These are phyloP conservation scores for Tadarida brasiliensis DNA, from an alignment of 2,797 vertebrate genomes.

Conservation along the genomic window DNA sequence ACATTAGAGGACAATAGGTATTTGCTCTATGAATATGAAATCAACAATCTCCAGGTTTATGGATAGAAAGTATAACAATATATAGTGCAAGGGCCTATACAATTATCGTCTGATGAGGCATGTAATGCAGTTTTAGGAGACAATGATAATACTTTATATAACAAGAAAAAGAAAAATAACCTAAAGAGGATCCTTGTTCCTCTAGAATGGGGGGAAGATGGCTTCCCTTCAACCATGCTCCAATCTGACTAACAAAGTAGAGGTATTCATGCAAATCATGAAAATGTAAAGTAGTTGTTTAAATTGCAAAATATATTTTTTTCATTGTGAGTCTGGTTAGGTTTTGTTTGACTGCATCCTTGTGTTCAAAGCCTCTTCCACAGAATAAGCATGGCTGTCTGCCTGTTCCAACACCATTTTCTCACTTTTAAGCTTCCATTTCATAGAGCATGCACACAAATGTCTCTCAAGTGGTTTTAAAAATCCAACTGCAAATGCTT, in stretches of 20 bases:
- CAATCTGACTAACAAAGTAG: neutral
- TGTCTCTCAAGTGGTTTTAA: neutral
- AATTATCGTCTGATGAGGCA: constrained; percentile 80
- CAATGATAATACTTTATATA: constrained; percentile 80
- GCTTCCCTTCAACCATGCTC: neutral
- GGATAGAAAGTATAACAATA: constrained; percentile 77
- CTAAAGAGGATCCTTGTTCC: constrained; percentile 77
- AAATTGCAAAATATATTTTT: neutral
- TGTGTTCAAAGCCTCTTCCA: neutral
- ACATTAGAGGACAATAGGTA: constrained; percentile 66
- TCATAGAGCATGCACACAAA: neutral
- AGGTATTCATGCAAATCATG: constrained; percentile 14
- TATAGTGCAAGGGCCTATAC: constrained; percentile 64
- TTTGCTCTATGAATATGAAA: constrained; percentile 69
- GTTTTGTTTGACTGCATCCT: constrained; percentile 9
- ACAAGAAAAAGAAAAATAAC: constrained; percentile 73
- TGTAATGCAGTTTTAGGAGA: constrained; percentile 68
- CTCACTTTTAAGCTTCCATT: constrained; percentile 6
- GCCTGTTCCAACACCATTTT: neutral
- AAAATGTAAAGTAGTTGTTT: constrained; percentile 70
- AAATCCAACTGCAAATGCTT: neutral
- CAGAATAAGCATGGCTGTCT: neutral
- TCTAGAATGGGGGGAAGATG: constrained; percentile 59
- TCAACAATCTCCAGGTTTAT: constrained; percentile 73
- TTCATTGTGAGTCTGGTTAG: neutral